phyloP scores from a whole-genome alignment of 2,113 vertebrate genomes.

The Merops nubicus region DNA sequence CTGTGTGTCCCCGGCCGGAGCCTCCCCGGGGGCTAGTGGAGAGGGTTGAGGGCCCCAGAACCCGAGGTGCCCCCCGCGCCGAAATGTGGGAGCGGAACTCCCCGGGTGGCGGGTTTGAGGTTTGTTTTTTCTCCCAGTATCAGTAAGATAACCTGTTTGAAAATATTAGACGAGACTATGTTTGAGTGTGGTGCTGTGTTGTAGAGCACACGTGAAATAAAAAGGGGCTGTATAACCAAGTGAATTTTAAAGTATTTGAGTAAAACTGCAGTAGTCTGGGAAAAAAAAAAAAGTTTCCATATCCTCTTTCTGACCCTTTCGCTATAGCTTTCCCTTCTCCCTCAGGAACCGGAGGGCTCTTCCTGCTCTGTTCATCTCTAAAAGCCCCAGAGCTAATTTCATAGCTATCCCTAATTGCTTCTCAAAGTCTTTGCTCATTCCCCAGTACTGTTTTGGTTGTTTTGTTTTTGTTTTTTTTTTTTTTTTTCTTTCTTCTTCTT shows the following conservation, averaged over 20 bases:
- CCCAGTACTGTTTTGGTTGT: background rate
- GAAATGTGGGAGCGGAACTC: rapidly evolving
- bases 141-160: too few relatives aligned
- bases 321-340: background rate
- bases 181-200: background rate
- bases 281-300: background rate
- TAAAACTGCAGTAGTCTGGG: background rate
- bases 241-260: background rate
- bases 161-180: background rate
- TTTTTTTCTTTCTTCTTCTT: rapidly evolving
- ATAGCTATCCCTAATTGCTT: background rate
- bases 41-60: too few relatives aligned
- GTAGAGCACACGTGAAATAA: background rate
- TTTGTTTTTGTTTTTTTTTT: too few relatives aligned
- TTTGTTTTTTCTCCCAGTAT: rapidly evolving
- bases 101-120: too few relatives aligned
- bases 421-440: background rate
- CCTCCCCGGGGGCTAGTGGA: too few relatives aligned
- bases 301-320: background rate
- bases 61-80: too few relatives aligned
- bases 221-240: background rate
- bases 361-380: background rate
- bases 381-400: background rate
- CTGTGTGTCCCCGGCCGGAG: background rate
- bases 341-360: background rate